Base-by-base conservation (phyloP, 1,140 invertebrate genomes). In the Berghia stephanieae region DNA sequence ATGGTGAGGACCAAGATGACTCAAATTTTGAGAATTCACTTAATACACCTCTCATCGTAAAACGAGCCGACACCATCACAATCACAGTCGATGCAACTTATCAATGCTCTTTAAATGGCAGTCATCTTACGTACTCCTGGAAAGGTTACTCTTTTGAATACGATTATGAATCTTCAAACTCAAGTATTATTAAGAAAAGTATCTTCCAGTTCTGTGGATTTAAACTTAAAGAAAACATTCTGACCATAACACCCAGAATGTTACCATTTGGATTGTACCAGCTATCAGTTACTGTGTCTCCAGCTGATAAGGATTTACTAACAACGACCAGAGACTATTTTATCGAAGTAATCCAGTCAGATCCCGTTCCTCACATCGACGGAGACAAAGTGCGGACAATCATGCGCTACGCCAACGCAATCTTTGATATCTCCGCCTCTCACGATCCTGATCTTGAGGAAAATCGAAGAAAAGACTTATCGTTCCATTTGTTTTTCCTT, bases 261-360 rank as follows among this genome's bases (percentile, higher is more conserved):
- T 77, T 89, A 8, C 76, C 80, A 3, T 89, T 84, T 76, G 88
- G 88, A n/a, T 57, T 83, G 10, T 89, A 88, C 74, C 78, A 72
- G 36, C 80, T 88, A 10, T 81, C 82, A 24, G 80, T 86, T 1
- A 84, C 84, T 0, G 84, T 86, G 16, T 76, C 86, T 1, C 84
- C 85, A 18, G 38, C 38, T 0, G 81, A 75, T 0, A 72, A 78
- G 46, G 80, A 83, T 18, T 66, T 82, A 18, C 75, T 75, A n/a
- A 68, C 77, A 44, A 68, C 80, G 8, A 70, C 49, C 4, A 74
- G 78, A n/a, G 67, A 78, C 24, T 52, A 87, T 13, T 85, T 80
- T 57, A 43, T 88, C 2, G 40, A 75, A 36, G 68, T 81, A n/a
- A 60, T 83, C 8, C 80, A 83, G 36, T 86, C 88, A 3, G 78